A percentile compares a stretch with the other conserved stretches of the same genome.
Conservation (phyloP, 2,888 invertebrate genomes). For the Anorthoa munda region DNA sequence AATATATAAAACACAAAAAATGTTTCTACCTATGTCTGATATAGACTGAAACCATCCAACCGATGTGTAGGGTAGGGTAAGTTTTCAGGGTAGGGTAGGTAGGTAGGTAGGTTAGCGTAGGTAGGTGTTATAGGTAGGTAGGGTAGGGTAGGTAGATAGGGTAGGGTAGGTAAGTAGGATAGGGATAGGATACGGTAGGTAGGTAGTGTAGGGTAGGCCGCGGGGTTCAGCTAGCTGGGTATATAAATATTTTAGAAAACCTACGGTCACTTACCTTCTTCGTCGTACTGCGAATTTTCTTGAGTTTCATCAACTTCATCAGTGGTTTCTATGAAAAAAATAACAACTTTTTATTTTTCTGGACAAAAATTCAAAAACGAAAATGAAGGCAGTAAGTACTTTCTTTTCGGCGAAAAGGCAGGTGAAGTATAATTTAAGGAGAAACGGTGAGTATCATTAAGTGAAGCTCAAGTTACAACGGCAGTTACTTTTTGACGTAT, state of each 20-base stretch:
- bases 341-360: neutral
- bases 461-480: slow-evolving; percentile 41
- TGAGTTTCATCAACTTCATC: slow-evolving; percentile 73
- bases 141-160: no score
- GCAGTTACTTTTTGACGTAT: slow-evolving; percentile 41
- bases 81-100: no score
- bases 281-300: slow-evolving; percentile 84
- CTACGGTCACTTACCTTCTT: slow-evolving; percentile 82
- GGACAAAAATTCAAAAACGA: slow-evolving; percentile 11
- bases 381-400: slow-evolving; percentile 6
- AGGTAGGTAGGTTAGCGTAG: no score
- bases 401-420: neutral
- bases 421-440: slow-evolving; percentile 19
- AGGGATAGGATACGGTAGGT: no score
- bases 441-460: slow-evolving; percentile 32
- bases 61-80: no score
- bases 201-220: no score
- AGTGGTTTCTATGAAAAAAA: slow-evolving; percentile 66
- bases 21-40: no score
- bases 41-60: no score
- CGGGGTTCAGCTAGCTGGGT: no score
- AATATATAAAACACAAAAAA: no score
- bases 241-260: neutral
- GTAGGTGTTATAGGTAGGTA: no score
- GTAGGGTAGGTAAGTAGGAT: no score